phyloP scores from a whole-genome alignment of 1,140 invertebrate species.

The Trachymyrmex septentrionalis region DNA sequence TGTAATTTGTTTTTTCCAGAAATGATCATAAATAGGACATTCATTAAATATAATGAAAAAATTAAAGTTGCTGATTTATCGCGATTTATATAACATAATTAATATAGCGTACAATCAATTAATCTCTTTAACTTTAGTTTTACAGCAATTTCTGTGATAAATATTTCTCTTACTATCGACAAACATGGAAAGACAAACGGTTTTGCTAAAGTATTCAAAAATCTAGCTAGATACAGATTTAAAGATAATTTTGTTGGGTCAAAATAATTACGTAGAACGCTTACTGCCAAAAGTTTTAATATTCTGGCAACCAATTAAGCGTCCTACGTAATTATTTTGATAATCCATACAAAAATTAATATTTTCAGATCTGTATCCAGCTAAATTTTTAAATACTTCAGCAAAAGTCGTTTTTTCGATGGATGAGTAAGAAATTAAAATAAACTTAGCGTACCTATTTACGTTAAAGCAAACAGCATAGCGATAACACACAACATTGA shows the following conservation, averaged over 20 bases:
- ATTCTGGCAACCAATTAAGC: too few species aligned
- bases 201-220: too few species aligned
- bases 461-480: background rate
- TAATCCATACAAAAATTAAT: too few species aligned
- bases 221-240: too few species aligned
- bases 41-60: background rate
- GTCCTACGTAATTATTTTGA: too few species aligned
- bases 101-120: background rate
- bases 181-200: background rate
- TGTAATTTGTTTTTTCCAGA: background rate
- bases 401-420: too few species aligned
- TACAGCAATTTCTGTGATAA: conserved; percentile 16
- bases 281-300: too few species aligned
- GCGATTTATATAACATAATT: background rate
- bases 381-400: too few species aligned
- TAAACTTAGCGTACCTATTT: conserved; percentile 3
- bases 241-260: too few species aligned
- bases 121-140: conserved; percentile 4
- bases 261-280: too few species aligned
- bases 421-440: background rate
- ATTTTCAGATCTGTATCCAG: too few species aligned
- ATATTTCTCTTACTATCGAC: background rate
- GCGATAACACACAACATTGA: background rate
- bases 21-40: background rate
- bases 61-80: background rate